A percentile compares a stretch with the other conserved stretches of the same genome.
These are phyloP conservation scores for Drosophila birchii DNA, from an alignment of 2,888 invertebrate genomes.

Conservation along the genomic window DNA sequence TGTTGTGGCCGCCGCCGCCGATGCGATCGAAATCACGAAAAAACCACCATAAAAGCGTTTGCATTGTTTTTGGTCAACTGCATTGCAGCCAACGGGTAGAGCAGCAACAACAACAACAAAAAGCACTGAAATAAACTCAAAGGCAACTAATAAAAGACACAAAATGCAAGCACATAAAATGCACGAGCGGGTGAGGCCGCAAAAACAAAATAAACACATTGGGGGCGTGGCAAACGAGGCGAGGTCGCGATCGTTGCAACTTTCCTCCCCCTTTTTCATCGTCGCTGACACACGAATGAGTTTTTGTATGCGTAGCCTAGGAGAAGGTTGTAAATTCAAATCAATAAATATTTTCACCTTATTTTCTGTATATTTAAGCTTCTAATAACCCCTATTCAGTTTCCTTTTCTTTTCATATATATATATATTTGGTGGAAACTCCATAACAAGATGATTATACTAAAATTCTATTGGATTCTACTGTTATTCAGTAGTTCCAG, in stretches of 20 bases:
- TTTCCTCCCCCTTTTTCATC: not conserved
- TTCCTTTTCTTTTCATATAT: not conserved
- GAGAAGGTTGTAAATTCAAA: not conserved
- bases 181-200: constrained; percentile 34
- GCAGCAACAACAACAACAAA: constrained; percentile 20
- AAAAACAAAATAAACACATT: constrained; percentile 10
- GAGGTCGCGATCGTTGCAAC: constrained; percentile 19
- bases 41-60: constrained; percentile 63
- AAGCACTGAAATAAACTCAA: constrained; percentile 10
- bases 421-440: not conserved
- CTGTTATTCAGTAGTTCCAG: constrained; percentile 47
- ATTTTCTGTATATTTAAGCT: not conserved
- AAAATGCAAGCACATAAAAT: constrained; percentile 38
- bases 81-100: constrained; percentile 58
- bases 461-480: constrained; percentile 68
- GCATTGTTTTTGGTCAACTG: constrained; percentile 75
- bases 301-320: constrained; percentile 1
- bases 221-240: constrained; percentile 28
- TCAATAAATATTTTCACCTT: not conserved
- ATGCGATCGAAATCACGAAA: constrained; percentile 64
- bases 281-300: constrained; percentile 2
- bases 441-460: constrained; percentile 55
- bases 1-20: constrained; percentile 56
- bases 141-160: constrained; percentile 60
- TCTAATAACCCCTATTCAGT: not conserved